Conservation (phyloP, 2,888 invertebrate genomes). For the Dendrolimus houi region DNA sequence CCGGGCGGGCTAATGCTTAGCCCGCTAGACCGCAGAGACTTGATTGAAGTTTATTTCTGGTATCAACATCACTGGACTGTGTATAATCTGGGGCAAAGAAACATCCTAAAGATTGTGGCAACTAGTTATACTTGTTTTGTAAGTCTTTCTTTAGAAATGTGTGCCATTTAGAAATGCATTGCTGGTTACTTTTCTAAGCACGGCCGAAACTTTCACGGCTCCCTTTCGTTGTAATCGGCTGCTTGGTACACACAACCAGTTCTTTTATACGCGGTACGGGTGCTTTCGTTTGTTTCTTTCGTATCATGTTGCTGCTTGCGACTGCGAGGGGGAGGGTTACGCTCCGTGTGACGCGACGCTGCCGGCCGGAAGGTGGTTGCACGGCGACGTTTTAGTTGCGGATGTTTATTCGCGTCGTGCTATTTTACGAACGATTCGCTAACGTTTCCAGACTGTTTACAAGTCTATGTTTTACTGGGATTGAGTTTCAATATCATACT, state of each 20-base stretch:
- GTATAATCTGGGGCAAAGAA: not conserved
- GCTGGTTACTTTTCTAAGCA: conserved; percentile 33
- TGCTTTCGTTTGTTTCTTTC: conserved; percentile 29
- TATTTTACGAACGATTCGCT: conserved; percentile 5
- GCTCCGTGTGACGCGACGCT: conserved; percentile 13
- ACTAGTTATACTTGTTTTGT: not conserved
- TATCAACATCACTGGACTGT: not conserved
- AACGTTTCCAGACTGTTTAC: not conserved
- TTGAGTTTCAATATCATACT: not conserved
- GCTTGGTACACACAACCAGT: conserved; percentile 42
- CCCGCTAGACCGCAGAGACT: too few relatives aligned
- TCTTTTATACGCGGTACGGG: conserved; percentile 23
- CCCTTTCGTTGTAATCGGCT: conserved; percentile 38
- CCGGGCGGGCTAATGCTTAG: too few relatives aligned
- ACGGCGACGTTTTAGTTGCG: conserved; percentile 10
- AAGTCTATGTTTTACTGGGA: not conserved
- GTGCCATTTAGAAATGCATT: conserved; percentile 29
- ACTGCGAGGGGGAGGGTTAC: conserved; percentile 31
- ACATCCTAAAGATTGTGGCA: not conserved
- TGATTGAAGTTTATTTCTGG: too few relatives aligned
- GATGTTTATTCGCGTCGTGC: conserved; percentile 13
- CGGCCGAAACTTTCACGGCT: conserved; percentile 47
- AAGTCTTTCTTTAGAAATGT: not conserved
- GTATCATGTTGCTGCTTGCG: conserved; percentile 29
- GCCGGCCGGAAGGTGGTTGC: conserved; percentile 17